phyloP scores from a whole-genome alignment of 2,113 vertebrate species.

The Pollachius pollachius region DNA sequence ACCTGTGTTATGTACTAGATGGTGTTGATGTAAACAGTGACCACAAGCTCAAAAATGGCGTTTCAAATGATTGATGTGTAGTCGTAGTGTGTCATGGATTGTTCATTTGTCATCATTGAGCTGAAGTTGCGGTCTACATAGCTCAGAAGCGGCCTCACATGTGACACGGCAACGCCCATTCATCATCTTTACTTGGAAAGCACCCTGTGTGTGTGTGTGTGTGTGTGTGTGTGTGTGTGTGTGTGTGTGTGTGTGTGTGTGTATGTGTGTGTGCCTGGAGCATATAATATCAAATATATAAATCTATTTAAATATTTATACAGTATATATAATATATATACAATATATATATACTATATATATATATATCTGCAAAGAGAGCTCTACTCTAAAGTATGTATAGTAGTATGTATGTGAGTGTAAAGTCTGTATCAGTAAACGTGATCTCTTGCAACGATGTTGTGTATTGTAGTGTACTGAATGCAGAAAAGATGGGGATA shows the following conservation, averaged over 20 bases:
- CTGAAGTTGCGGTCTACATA: background rate
- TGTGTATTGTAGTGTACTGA: conserved; percentile 38
- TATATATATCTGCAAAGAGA: conserved; percentile 27
- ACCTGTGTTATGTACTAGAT: too few species aligned
- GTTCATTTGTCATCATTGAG: too few species aligned
- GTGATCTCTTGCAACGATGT: conserved; percentile 9
- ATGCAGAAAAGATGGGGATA: conserved; percentile 23
- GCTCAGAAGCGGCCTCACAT: conserved; percentile 10
- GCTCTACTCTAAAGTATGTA: background rate
- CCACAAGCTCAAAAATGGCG: too few species aligned
- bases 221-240: too few species aligned
- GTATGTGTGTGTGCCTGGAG: too few species aligned
- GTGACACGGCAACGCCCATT: conserved; percentile 1
- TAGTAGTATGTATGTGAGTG: conserved; percentile 16
- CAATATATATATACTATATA: conserved; percentile 7
- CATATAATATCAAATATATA: conserved; percentile 20
- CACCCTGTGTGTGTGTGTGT: too few species aligned
- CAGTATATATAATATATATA: background rate
- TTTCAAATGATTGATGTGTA: too few species aligned
- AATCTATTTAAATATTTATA: conserved; percentile 24
- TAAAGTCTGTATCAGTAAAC: conserved; percentile 6
- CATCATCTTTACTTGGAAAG: too few species aligned
- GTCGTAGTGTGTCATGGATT: too few species aligned
- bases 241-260: too few species aligned
- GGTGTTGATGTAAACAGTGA: too few species aligned